Base-by-base conservation (phyloP, 2,797 vertebrate genomes). In the Danio aesculapii region DNA sequence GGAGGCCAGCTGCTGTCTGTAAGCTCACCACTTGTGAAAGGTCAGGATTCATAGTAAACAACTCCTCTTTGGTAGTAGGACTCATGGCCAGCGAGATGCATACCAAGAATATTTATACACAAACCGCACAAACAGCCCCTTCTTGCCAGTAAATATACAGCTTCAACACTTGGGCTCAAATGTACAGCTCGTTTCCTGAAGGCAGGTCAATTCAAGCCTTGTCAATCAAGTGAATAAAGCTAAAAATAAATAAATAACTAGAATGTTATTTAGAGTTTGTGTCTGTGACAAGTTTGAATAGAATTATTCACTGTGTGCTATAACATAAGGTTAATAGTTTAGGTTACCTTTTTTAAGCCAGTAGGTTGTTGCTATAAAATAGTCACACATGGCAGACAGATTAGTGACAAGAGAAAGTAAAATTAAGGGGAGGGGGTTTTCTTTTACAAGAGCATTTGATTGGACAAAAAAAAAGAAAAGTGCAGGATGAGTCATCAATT, bases 21-120 rank as follows among this genome's bases (percentile, higher is more conserved):
- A 81, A 79, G 52, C 79, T 68, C 81, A 66, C 74, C 67, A 71
- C 61, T 79, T 75, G 50, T 12, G 46, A 74, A 87, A 79, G 79
- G 81, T 69, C 58, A 59, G 79, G 61, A 76, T 82, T 75, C 79
- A 79, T 80, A 83, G 81, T 81, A 87, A 83, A 87, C 81, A 86
- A 76, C 63, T 72, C 55, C 43, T 73, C 59, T 81, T 75, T 72
- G 74, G 76, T 74, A 66, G 77, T 68, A 64, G 12, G 53, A 52
- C 70, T 78, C 81, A 75, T 53, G 49, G 82, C 61, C 80, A 84
- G 53, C 66, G 17, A 62, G 63, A 59, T 53, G 44, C 81, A 81
- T 85, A 81, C 82, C 86, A 62, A 75, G 58, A 82, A 88, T 86
- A 82, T 83, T 86, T 86, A 62, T 49, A 81, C 49, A 55, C 43